Conservation (phyloP, 1,140 invertebrate species). For the Listronotus bonariensis region DNA sequence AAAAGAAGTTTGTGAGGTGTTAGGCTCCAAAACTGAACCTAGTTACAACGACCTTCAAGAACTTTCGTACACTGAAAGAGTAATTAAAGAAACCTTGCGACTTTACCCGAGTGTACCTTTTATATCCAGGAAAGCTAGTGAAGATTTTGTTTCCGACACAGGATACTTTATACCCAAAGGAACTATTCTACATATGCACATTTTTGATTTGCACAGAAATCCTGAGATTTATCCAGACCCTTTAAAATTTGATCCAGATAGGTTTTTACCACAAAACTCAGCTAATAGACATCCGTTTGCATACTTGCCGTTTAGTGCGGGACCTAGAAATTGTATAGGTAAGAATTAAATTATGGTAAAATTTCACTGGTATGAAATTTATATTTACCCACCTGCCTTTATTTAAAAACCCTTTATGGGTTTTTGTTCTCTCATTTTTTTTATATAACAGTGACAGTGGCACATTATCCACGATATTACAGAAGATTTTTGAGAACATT, state of each 20-base stretch:
- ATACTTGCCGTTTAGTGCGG: conserved; percentile 71
- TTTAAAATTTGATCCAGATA: conserved; percentile 68
- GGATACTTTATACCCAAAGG: conserved; percentile 41
- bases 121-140: conserved; percentile 61
- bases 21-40: conserved; percentile 58
- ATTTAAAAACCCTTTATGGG: no score
- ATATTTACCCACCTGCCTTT: no score
- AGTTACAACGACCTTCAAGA: conserved; percentile 67
- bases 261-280: conserved; percentile 65
- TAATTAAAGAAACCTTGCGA: conserved; percentile 68
- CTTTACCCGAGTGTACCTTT: conserved; percentile 72
- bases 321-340: conserved; percentile 70
- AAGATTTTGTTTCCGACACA: conserved; percentile 58
- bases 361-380: no score
- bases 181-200: conserved; percentile 37
- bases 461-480: no score
- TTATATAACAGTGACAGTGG: neutral
- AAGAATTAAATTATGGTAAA: neutral
- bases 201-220: conserved; percentile 43
- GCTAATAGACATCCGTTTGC: conserved; percentile 58
- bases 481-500: no score
- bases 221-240: conserved; percentile 64
- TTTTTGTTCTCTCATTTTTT: no score
- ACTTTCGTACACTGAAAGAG: conserved; percentile 73
- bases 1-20: conserved; percentile 68